Base-by-base conservation (phyloP, 2,797 vertebrate genomes). In the Centropyge bicolor region DNA sequence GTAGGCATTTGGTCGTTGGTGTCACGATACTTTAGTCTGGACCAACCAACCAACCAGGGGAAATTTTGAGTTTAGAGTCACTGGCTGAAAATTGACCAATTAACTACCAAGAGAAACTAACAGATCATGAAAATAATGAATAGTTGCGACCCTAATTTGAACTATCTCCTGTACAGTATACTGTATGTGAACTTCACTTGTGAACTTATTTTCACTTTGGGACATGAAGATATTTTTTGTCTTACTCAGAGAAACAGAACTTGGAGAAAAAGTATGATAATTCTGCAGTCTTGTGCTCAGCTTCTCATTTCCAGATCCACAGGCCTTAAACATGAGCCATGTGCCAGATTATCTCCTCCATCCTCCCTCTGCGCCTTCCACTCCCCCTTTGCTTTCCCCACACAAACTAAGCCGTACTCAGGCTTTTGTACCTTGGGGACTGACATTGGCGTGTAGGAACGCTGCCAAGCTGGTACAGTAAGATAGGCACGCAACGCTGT, bases 401-500 rank as follows among this genome's bases (percentile, higher is more conserved):
- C 78, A 72, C 63, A 78, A 76, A 82, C 83, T 71, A 81, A 89
- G 76, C 86, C 2, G 14, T 51, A 46, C 76, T 69, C 74, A 83
- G 61, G 83, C 83, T 80, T 86, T 66, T 75, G 73, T 74, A 82
- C 88, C 88, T 85, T 22, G 11, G 88, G 87, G 89, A 89, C 79
- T 63, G 83, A 88, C 79, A 79, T 78, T 35, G 78, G 45, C 76
- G 40, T 68, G 67, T 41, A 76, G 90, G 88, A 89, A 79, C 65
- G 72, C 80, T 68, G 89, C 86, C 84, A 86, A 88, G 86, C 87
- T 88, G 89, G 70, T 91, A 74, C 81, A 86, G 84, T 84, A 59
- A 86, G 93, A 92, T 88, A 91, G 90, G 70, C 84, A 64, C 45
- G 40, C 86, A 63, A 49, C 48, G 45, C 76, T 22, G 67, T 46